These are phyloP conservation scores for Arothron firmamentum DNA, from an alignment of 2,113 vertebrate genomes.

Conservation along the genomic window DNA sequence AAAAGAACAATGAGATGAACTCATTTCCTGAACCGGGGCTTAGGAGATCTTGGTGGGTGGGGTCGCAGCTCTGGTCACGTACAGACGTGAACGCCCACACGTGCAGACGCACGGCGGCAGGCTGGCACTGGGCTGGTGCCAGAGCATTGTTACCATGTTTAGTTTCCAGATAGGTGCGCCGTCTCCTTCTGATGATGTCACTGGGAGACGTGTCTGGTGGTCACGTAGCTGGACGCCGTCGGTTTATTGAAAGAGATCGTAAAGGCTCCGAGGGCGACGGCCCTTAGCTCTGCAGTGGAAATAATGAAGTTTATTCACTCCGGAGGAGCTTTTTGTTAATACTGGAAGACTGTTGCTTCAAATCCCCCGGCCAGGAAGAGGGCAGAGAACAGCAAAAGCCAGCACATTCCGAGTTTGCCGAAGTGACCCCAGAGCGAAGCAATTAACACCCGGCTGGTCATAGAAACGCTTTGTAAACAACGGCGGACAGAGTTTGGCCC, in stretches of 20 bases:
- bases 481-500: slow-evolving; percentile 35
- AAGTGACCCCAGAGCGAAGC: slow-evolving; percentile 55
- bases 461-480: slow-evolving; percentile 42
- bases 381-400: slow-evolving; percentile 25
- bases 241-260: background rate
- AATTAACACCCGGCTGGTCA: slow-evolving; percentile 62
- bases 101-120: slow-evolving; percentile 5
- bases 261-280: too few relatives aligned
- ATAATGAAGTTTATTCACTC: too few relatives aligned
- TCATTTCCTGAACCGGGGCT: slow-evolving; percentile 35
- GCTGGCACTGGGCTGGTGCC: slow-evolving; percentile 30
- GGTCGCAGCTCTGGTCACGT: slow-evolving; percentile 40
- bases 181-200: slow-evolving; percentile 44
- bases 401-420: slow-evolving; percentile 52
- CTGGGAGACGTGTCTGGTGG: slow-evolving; percentile 22
- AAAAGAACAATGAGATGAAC: slow-evolving; percentile 8
- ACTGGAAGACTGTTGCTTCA: slow-evolving; percentile 25
- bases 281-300: too few relatives aligned
- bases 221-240: slow-evolving; percentile 34
- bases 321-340: background rate
- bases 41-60: slow-evolving; percentile 25
- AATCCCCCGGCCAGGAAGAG: slow-evolving; percentile 26
- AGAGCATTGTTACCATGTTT: slow-evolving; percentile 57
- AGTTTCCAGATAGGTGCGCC: slow-evolving; percentile 42
- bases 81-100: slow-evolving; percentile 12